Percentiles rank a stretch among this genome's conserved stretches.
phyloP scores from a whole-genome alignment of 2,888 invertebrate species.

The Aquatica leii region DNA sequence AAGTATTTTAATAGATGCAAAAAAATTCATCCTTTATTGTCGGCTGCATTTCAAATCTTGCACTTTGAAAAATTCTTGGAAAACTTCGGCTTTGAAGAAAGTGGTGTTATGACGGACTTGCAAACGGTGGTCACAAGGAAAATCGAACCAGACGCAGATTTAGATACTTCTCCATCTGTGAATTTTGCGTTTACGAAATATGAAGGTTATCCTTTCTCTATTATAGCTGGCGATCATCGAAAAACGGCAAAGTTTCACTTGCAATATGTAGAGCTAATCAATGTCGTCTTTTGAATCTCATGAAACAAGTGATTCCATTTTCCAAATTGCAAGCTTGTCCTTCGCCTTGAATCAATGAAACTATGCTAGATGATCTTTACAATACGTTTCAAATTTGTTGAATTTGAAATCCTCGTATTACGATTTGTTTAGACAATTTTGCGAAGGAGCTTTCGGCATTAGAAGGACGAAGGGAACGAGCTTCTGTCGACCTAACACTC shows the following conservation, averaged over 20 bases:
- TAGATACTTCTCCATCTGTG: too few species aligned
- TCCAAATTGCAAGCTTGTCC: conserved; percentile 33
- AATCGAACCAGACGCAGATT: too few species aligned
- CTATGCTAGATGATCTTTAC: conserved; percentile 34
- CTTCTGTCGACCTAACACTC: conserved; percentile 42
- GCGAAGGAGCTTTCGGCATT: conserved; percentile 42
- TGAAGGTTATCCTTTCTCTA: too few species aligned
- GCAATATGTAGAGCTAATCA: background rate
- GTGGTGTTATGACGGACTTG: too few species aligned
- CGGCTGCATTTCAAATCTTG: conserved; percentile 39
- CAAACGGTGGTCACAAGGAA: too few species aligned
- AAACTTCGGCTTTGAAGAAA: too few species aligned
- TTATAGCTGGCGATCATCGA: background rate
- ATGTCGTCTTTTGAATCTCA: background rate
- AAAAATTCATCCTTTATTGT: conserved; percentile 41
- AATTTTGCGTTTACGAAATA: too few species aligned
- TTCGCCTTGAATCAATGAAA: conserved; percentile 37
- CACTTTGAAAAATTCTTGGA: conserved; percentile 36
- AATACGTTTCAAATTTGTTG: conserved; percentile 33
- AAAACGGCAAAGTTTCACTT: conserved; percentile 7
- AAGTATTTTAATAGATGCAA: conserved; percentile 51
- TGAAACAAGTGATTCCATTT: conserved; percentile 12
- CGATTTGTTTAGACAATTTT: conserved; percentile 33
- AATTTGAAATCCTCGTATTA: conserved; percentile 34
- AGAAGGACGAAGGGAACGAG: conserved; percentile 40